phyloP scores from a whole-genome alignment of 64 coral and sea anemone genomes.

The Actinia tenebrosa region DNA sequence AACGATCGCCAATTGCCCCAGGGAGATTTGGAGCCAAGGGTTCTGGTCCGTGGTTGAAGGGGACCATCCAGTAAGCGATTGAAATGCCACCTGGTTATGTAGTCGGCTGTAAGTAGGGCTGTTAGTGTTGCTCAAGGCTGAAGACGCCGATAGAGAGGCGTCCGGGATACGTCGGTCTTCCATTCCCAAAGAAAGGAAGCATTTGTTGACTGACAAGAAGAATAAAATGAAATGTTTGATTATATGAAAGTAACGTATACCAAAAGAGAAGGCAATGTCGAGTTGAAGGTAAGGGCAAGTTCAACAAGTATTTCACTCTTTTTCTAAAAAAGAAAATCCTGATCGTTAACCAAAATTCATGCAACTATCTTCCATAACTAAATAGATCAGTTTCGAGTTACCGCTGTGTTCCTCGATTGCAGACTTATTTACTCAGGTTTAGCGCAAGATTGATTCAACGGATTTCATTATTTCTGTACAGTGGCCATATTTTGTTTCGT shows the following conservation, averaged over 20 bases:
- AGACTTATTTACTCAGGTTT: no score
- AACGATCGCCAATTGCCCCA: neutral
- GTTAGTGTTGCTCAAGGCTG: neutral
- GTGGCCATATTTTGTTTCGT: no score
- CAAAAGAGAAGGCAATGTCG: no score
- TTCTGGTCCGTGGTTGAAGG: neutral
- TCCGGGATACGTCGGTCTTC: slow-evolving; percentile 2
- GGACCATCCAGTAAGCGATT: slow-evolving; percentile 16
- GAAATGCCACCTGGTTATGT: neutral
- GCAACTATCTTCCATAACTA: no score
- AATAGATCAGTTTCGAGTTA: no score
- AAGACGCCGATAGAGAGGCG: neutral
- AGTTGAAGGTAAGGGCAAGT: no score
- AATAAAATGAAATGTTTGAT: neutral
- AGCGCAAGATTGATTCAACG: no score
- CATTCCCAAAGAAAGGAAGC: slow-evolving; percentile 24
- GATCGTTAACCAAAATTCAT: no score
- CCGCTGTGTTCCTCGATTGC: no score
- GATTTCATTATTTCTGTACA: no score
- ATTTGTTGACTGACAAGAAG: neutral
- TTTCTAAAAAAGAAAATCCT: no score
- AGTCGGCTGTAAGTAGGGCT: slow-evolving; percentile 2
- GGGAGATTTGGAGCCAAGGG: slow-evolving; percentile 31
- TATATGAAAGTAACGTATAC: neutral
- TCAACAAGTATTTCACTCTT: no score